These are phyloP conservation scores for Hypsopygia costalis DNA, from an alignment of 2,888 invertebrate genomes.

Conservation along the genomic window DNA sequence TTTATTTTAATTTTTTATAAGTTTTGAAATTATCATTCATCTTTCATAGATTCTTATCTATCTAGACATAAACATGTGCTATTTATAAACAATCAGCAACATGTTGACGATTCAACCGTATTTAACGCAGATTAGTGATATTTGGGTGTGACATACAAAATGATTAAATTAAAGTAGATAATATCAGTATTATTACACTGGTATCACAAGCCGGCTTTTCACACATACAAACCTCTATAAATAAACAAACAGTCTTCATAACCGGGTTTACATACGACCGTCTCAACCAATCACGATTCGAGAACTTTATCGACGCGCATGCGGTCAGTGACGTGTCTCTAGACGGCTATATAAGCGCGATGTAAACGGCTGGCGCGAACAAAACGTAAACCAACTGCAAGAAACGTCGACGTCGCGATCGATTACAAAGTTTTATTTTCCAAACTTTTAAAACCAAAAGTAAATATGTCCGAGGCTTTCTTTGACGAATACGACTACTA, in stretches of 20 bases:
- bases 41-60: no score
- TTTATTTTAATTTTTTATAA: no score
- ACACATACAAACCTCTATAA: constrained; percentile 47
- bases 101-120: no score
- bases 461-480: constrained; percentile 90
- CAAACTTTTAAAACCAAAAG: constrained; percentile 36
- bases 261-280: constrained; percentile 46
- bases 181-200: constrained; percentile 14
- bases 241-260: constrained; percentile 62
- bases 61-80: no score
- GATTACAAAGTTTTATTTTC: constrained; percentile 30
- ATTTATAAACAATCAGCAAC: no score
- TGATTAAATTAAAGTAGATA: neutral
- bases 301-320: constrained; percentile 73
- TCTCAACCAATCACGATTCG: constrained; percentile 61
- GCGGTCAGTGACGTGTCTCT: constrained; percentile 73
- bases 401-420: constrained; percentile 45
- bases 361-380: constrained; percentile 35
- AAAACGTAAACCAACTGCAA: constrained; percentile 48
- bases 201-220: constrained; percentile 46
- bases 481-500: constrained; percentile 96
- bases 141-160: no score
- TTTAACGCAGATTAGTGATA: no score
- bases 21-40: no score
- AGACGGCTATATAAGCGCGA: constrained; percentile 51